Percentiles rank a stretch among this genome's conserved stretches.
Conservation (phyloP, 1,140 invertebrate genomes). For the Marisa cornuarietis region DNA sequence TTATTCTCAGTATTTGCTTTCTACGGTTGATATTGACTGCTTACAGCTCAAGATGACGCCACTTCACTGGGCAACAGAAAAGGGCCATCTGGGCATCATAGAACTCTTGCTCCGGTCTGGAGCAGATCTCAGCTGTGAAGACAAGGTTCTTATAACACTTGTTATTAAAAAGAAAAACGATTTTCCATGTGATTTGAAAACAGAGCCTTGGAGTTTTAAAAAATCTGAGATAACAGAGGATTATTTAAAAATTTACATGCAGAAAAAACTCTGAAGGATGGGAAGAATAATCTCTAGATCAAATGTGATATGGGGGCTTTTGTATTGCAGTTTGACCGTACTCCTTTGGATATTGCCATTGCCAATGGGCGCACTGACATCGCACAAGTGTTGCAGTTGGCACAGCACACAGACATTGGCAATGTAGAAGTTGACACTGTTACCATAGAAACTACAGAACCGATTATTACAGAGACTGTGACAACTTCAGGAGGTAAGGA, state of each 20-base stretch:
- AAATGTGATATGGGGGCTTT: neutral
- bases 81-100: constrained; percentile 78
- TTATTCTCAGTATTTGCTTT: neutral
- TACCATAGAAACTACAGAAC: constrained; percentile 57
- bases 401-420: constrained; percentile 50
- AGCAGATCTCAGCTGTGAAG: constrained; percentile 74
- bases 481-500: constrained; percentile 21
- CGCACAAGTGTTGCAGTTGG: constrained; percentile 70
- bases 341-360: constrained; percentile 80
- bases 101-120: constrained; percentile 77
- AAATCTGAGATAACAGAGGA: neutral
- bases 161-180: too few species aligned
- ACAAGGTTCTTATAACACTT: constrained; percentile 69
- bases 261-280: too few species aligned
- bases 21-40: neutral
- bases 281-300: too few species aligned
- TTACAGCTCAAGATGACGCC: constrained; percentile 88
- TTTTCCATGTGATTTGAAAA: too few species aligned
- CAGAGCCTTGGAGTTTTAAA: neutral
- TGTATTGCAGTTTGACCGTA: constrained; percentile 76
- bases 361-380: constrained; percentile 74
- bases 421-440: constrained; percentile 49
- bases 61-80: constrained; percentile 92
- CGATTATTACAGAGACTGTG: constrained; percentile 33
- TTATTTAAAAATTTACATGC: too few species aligned